Conservation (phyloP, 37 sponge, comb jelly and placozoan species). For the Hexactinellida sp. region DNA sequence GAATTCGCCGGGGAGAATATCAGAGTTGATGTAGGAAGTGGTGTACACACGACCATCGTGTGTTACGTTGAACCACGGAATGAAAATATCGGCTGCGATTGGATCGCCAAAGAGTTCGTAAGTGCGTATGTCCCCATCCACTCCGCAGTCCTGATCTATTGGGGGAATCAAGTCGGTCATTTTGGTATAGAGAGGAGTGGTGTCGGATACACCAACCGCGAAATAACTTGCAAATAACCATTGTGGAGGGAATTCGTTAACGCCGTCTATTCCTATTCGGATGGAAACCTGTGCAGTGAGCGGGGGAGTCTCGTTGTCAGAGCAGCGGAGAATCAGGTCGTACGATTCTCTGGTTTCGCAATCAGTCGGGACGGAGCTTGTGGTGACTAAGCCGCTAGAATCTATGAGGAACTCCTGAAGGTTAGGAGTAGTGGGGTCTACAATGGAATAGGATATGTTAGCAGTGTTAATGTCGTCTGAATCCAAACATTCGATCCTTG, state of each 20-base stretch:
- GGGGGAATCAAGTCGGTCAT: neutral
- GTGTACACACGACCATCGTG: neutral
- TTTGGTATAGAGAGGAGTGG: neutral
- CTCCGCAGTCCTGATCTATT: neutral
- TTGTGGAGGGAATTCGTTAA: neutral
- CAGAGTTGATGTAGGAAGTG: neutral
- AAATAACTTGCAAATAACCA: neutral
- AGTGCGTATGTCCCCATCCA: neutral
- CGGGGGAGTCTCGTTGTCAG: constrained; percentile 1
- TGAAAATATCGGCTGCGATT: neutral
- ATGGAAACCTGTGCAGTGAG: neutral
- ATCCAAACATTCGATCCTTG: neutral
- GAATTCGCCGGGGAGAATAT: neutral
- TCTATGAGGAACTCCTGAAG: neutral
- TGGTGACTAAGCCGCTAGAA: neutral
- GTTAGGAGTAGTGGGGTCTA: neutral
- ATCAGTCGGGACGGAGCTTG: neutral
- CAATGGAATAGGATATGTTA: neutral
- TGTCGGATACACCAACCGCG: neutral
- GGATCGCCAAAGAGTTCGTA: neutral
- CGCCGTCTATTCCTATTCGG: neutral
- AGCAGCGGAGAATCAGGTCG: neutral
- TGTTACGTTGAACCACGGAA: neutral
- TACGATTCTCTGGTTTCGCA: neutral
- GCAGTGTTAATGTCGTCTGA: neutral